Evolutionary conservation across 2,888 invertebrate species (phyloP), one percentile per base, ranked within the genome.

Genomic region (Smittia sp.): DNA sequence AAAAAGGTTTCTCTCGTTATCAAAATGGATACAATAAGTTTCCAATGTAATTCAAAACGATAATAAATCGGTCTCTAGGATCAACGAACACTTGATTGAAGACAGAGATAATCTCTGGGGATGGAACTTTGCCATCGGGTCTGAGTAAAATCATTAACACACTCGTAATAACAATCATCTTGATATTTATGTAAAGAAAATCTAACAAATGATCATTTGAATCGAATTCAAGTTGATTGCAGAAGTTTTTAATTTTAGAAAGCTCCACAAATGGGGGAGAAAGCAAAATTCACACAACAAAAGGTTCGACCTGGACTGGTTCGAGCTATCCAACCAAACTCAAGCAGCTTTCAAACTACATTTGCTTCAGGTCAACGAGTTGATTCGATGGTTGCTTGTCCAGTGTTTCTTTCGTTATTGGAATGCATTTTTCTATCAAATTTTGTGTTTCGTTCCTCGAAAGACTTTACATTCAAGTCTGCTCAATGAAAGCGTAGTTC

Each of bases 81-180:
- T 58, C 15, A 58, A 58, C 58, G 58, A 58, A 58, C 58, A 58
- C 58, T 58, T 7, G 3, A 20, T 58, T 22, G 2, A 22, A 22
- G 18, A 7, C 6, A 11, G 11, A 11, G 46, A 46, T 11, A 46
- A 11, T 46, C 11, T 46, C 46, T n/a, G n/a, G n/a, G n/a, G n/a
- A n/a, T n/a, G n/a, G n/a, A n/a, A n/a, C n/a, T n/a, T n/a, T n/a
- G 32, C 32, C 9, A 32, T 32, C 32, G 9, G 32, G 9, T 3
- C 32, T 3, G 9, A 32, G 32, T 3, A 32, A 32, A 46, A 58
- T 58, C 9, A 58, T 58, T 13, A 58, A 58, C 58, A 22, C 58
- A 58, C 58, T 58, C 58, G 32, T 46, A 58, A 58, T 22, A 58
- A 58, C 58, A 58, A 58, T 46, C 15, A 46, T 46, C 15, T 6